Base-by-base conservation (phyloP, 2,888 invertebrate genomes). In the Drosophila mimetica region DNA sequence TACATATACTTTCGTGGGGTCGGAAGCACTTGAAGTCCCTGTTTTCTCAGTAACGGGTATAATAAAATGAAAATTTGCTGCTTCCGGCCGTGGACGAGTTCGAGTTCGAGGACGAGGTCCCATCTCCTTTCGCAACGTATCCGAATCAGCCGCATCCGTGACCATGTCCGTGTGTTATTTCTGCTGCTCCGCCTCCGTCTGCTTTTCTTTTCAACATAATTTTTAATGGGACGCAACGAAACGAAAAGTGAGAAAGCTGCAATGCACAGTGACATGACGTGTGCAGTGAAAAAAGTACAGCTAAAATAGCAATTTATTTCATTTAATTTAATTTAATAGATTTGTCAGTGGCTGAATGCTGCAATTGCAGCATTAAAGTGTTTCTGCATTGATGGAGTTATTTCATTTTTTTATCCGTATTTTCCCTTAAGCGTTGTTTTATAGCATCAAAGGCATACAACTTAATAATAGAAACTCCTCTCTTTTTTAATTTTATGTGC, bases 171-270 rank as follows among this genome's bases (percentile, higher is more conserved):
- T 82, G 86, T 77, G 63, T 48, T 52, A 47, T 61, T 71, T 52
- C 44, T 48, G 41, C 51, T 51, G 54, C 22, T 36, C 37, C 50
- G 13, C 14, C 13, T 25, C 37, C 32, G 42, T 34, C 47, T 61
- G 34, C 50, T 63, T 71, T 71, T 61, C 72, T 77, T 66, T 54
- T 44, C 88, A 83, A 71, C 86, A 82, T 82, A 86, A 82, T 82
- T 82, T 82, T 88, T 86, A 82, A 82, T 82, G 82, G 88, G 77
- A 88, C 88, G 82, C 88, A 82, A 86, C 82, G 82, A 88, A 84
- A 88, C 82, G 82, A 86, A 86, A 82, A 86, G 82, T 83, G 88
- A 71, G 88, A 86, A 88, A 74, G 72, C 88, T 83, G 86, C 79
- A 76, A 44, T 63, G 54, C 32, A 46, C 46, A 46, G 16, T 46